phyloP scores from a whole-genome alignment of 2,888 invertebrate genomes.

The Nomada fucata region DNA sequence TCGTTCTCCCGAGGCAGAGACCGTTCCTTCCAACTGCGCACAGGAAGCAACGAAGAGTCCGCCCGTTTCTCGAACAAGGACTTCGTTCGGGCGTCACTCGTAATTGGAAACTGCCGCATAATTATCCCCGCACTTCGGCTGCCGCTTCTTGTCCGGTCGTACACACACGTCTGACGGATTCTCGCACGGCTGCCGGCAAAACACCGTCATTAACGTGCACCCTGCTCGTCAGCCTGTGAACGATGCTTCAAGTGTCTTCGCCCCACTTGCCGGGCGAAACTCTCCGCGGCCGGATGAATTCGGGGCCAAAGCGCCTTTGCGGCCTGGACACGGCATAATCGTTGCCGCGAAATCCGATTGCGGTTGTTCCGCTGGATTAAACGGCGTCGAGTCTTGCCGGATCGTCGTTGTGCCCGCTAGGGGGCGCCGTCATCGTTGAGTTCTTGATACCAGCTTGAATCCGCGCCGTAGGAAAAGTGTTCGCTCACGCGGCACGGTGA shows the following conservation, averaged over 20 bases:
- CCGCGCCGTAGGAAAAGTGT: constrained; percentile 6
- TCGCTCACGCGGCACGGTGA: background rate
- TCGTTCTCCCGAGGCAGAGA: background rate
- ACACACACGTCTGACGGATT: constrained; percentile 55
- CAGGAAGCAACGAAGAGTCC: constrained; percentile 25
- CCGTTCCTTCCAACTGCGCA: background rate
- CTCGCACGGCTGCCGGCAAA: constrained; percentile 58
- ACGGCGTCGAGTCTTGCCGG: constrained; percentile 21
- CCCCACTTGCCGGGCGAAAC: constrained; percentile 56
- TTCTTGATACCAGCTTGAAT: constrained; percentile 11
- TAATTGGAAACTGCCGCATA: constrained; percentile 80
- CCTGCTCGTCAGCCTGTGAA: constrained; percentile 64
- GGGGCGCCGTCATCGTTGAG: constrained; percentile 14
- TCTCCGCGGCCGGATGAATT: constrained; percentile 57
- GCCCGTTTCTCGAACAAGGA: constrained; percentile 9
- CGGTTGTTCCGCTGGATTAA: constrained; percentile 65
- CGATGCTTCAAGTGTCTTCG: constrained; percentile 68
- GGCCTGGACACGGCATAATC: constrained; percentile 64
- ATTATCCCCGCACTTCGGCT: constrained; percentile 70
- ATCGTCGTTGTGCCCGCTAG: constrained; percentile 9
- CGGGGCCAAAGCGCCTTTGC: constrained; percentile 66
- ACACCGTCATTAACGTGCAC: constrained; percentile 70
- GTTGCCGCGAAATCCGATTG: constrained; percentile 71
- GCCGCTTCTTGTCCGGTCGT: constrained; percentile 68
- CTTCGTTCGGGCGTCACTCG: constrained; percentile 71